A percentile compares a stretch with the other conserved stretches of the same genome.
phyloP scores from a whole-genome alignment of 2,797 vertebrate species.

The Takifugu rubripes region DNA sequence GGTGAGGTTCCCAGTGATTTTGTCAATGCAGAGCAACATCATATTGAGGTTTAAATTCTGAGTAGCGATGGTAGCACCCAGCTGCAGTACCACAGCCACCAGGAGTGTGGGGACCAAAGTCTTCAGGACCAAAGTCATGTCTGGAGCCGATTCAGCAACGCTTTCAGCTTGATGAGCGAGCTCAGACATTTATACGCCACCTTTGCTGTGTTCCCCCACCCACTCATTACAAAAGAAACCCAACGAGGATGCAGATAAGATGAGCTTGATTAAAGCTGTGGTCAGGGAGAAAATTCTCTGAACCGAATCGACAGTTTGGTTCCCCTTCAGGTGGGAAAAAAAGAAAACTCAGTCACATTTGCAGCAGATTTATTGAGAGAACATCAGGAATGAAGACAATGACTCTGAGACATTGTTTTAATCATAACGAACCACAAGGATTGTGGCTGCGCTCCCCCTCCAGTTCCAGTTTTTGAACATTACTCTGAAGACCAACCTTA shows the following conservation, averaged over 20 bases:
- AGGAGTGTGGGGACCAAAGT: constrained; percentile 25
- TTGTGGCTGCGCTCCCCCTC: too few species aligned
- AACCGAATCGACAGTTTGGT: constrained; percentile 24
- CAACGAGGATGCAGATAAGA: constrained; percentile 38
- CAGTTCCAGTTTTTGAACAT: too few species aligned
- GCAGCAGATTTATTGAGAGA: constrained; percentile 31
- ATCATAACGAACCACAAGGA: too few species aligned
- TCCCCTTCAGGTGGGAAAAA: not conserved
- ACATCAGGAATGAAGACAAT: not conserved
- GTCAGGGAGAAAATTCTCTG: constrained; percentile 60
- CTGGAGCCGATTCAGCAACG: not conserved
- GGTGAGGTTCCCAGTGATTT: not conserved
- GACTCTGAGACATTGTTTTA: too few species aligned
- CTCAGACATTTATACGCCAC: constrained; percentile 37
- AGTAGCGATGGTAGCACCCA: rapidly evolving
- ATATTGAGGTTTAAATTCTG: rapidly evolving
- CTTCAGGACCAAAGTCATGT: constrained; percentile 13
- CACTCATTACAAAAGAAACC: not conserved
- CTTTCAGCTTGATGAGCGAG: not conserved
- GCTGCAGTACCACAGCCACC: constrained; percentile 2
- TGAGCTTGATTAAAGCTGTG: constrained; percentile 50
- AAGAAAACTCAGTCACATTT: not conserved
- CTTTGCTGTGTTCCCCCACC: constrained; percentile 20
- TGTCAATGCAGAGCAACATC: rapidly evolving
- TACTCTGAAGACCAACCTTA: too few species aligned